These are phyloP conservation scores for Pangasius sanitwongsei DNA, from an alignment of 2,797 vertebrate species.

Conservation along the genomic window DNA sequence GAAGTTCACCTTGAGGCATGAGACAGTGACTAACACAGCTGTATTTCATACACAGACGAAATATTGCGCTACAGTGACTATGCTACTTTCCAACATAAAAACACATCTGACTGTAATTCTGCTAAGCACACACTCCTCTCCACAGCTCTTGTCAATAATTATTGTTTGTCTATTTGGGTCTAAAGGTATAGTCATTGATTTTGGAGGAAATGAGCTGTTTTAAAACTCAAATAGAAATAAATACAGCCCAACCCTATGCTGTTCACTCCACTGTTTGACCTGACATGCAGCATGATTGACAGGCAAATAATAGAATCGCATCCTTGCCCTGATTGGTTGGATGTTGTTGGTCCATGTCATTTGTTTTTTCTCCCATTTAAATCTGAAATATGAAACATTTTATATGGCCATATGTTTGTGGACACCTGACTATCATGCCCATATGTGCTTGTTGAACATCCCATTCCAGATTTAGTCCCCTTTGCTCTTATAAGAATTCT, in stretches of 20 bases:
- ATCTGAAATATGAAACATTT: too few relatives aligned
- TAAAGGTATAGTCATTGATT: background rate
- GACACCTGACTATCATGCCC: too few relatives aligned
- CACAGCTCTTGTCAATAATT: background rate
- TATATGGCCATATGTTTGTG: too few relatives aligned
- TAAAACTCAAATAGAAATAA: background rate
- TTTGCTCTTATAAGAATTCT: too few relatives aligned
- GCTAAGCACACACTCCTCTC: background rate
- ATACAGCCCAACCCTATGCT: background rate
- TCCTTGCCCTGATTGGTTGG: background rate
- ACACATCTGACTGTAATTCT: slow-evolving; percentile 26
- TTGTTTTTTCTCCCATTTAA: background rate
- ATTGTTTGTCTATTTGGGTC: background rate
- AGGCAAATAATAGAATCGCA: background rate
- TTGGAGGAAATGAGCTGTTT: background rate
- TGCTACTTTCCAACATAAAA: background rate
- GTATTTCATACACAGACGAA: background rate
- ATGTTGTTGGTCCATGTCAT: background rate
- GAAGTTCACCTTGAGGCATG: slow-evolving; percentile 6
- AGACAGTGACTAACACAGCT: slow-evolving; percentile 1
- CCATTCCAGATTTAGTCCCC: too few relatives aligned
- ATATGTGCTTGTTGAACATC: too few relatives aligned
- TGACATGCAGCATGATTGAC: background rate
- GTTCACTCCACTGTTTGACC: background rate
- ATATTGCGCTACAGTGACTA: slow-evolving; percentile 3